Evolutionary conservation across 2,113 vertebrate species (phyloP), one percentile per base, ranked within the genome.

Genomic region (Spizaetus ornatus): DNA sequence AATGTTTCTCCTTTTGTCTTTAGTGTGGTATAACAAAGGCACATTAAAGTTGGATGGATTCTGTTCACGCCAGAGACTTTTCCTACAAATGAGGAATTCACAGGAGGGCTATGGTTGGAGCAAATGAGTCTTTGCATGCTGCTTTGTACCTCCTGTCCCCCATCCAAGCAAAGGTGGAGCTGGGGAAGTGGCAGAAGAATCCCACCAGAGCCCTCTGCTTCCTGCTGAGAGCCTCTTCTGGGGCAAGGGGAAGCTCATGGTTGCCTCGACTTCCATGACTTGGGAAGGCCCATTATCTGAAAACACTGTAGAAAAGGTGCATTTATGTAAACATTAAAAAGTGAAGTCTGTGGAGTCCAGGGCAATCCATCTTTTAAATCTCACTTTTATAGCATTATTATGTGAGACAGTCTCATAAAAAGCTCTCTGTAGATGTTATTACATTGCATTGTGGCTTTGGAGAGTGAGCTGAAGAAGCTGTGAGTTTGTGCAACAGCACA

Each of bases 251-350:
- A 31, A 23, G 53, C 29, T 13, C 71, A 25, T 32, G 65, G 13
- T 16, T 69, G 72, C 74, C 53, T 67, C 38, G 42, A 19, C 74
- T 88, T 74, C 29, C 72, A 45, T 10, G 52, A 16, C 77, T 76
- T 23, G 79, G 67, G 78, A 92, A 78, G 65, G 34, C 58, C 70
- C 0, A 0, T 77, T 84, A 82, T 56, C 90, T 34, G 47, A 78
- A 94, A 91, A 85, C 83, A 42, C 69, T 0, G 0, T 0, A 1
- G 74, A 79, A 93, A 97, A 97, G 78, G 83, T 94, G 82, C 93
- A 83, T 97, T 97, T 97, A 98, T 95, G 97, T 96, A 98, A 98
- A 98, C 97, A 97, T 98, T 97, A 97, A 95, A 97, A 97, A 97
- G 95, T 96, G 58, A 87, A 92, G 67, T 96, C 97, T 97, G 90